Percentiles rank a stretch among this genome's conserved stretches.
Evolutionary conservation across 2,113 vertebrate genomes (phyloP).

Genomic region (Globicephala melas): DNA sequence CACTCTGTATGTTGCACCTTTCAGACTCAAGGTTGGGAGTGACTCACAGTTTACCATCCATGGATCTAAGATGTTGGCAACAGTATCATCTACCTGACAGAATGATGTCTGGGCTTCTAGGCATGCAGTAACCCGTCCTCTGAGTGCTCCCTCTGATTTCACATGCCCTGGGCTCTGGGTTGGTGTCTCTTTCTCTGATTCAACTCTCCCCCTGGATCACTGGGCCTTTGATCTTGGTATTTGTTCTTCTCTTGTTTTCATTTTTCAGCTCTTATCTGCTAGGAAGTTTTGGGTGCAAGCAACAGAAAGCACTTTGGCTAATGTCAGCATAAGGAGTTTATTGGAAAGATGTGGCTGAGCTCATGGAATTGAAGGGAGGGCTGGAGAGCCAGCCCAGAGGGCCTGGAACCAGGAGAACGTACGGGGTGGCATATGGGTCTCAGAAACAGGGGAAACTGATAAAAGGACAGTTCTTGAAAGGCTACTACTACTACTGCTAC

Average conservation of each 20-base stretch:
- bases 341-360: background rate
- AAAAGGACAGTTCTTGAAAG: background rate
- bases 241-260: background rate
- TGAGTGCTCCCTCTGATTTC: background rate
- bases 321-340: background rate
- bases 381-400: background rate
- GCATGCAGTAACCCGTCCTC: background rate
- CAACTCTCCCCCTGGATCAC: background rate
- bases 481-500: background rate
- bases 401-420: background rate
- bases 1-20: background rate
- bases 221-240: background rate
- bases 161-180: no score
- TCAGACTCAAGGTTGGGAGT: background rate
- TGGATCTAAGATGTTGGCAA: background rate
- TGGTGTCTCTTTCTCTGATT: background rate
- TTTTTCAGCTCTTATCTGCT: background rate
- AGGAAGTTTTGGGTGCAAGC: background rate
- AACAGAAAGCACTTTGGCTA: background rate
- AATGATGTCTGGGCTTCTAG: background rate
- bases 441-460: accelerated
- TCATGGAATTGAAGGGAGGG: background rate
- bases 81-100: background rate
- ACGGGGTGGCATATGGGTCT: background rate
- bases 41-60: background rate